Base-by-base conservation (phyloP, 2,888 invertebrate species). In the Caenorhabditis drosophilae region DNA sequence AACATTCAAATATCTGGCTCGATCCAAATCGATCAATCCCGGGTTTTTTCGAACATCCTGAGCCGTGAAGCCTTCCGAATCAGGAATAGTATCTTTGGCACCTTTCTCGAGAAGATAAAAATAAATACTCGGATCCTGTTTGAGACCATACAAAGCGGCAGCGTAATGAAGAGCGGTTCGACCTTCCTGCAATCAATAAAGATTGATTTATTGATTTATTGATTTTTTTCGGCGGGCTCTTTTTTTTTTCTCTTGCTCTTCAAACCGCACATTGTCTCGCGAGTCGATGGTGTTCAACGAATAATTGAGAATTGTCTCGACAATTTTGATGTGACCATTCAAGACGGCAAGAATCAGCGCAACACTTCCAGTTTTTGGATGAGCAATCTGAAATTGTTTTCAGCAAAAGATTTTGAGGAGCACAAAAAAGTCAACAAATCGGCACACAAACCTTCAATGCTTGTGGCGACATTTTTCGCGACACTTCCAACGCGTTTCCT, bases 161-260 rank as follows among this genome's bases (percentile, higher is more conserved):
- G 81, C 82, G 62, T 81, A 81, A 62, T 81, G 81, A 7, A 77
- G 68, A 20, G 80, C 75, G 0, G 79, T 73, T 25, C 81, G 67
- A 11, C 79, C 79, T 27, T 59, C 59, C 81, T 81, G 53, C 9
- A 47, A 35, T 7, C 7, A 44, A 4, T 25, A 44, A 26, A n/a
- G n/a, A n/a, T n/a, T n/a, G n/a, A n/a, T n/a, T n/a, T n/a, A n/a
- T n/a, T n/a, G n/a, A 20, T 20, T 41, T 41, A 22, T 41, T 4
- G 16, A 9, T 36, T 41, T 7, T 22, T 41, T 22, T 41, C 41
- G 31, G 31, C 7, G 31, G 31, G 31, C n/a, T n/a, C n/a, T 59
- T 2, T 73, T 77, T 15, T 78, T 44, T 2, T n/a, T n/a, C n/a
- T n/a, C n/a, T n/a, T n/a, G n/a, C 78, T 77, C 49, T 77, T 73